Base-by-base conservation (phyloP, 1,140 invertebrate species). In the Nautilus pompilius region DNA sequence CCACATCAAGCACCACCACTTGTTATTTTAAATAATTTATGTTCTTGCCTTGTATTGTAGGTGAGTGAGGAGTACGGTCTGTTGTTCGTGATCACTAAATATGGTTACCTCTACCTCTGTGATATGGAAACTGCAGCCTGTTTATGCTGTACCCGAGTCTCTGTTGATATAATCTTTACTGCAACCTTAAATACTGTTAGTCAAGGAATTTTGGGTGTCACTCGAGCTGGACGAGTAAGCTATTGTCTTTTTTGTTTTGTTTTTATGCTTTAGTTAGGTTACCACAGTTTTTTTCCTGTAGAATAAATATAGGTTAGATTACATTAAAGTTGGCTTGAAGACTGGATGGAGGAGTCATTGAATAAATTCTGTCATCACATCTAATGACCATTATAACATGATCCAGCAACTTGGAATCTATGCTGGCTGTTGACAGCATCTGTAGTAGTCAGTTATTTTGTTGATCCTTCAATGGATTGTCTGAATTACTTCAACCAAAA, bases 31-130 rank as follows among this genome's bases (percentile, higher is more conserved):
- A n/a, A n/a, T n/a, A n/a, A n/a, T n/a, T n/a, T n/a, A n/a, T 41
- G 1, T 41, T 1, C 36, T 15, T 15, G n/a, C 17, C 17, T 58
- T 60, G 13, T 64, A 33, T 66, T 72, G 1, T 64, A 83, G 82
- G 79, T 80, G 2, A 82, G 79, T 34, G 63, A 64, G 2, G 71
- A 81, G 34, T 74, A 78, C 58, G 81, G 82, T 1, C 69, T 84
- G 36, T 68, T 83, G 32, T 84, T 80, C 67, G 67, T 82, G 29
- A 62, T 82, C 3, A 81, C 82, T 17, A 84, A 84, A 63, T 83
- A 83, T 72, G 82, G 82, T 24, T 75, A 73, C 41, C 55, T 84
- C 28, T 82, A 82, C 66, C 58, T 83, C 30, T 81, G 79, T 74
- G 82, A 84, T 63, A 76, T 84, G 72, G 80, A 83, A 62, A 81